These are phyloP conservation scores for Rhinogobio ventralis DNA, from an alignment of 2,797 vertebrate genomes.

Conservation along the genomic window DNA sequence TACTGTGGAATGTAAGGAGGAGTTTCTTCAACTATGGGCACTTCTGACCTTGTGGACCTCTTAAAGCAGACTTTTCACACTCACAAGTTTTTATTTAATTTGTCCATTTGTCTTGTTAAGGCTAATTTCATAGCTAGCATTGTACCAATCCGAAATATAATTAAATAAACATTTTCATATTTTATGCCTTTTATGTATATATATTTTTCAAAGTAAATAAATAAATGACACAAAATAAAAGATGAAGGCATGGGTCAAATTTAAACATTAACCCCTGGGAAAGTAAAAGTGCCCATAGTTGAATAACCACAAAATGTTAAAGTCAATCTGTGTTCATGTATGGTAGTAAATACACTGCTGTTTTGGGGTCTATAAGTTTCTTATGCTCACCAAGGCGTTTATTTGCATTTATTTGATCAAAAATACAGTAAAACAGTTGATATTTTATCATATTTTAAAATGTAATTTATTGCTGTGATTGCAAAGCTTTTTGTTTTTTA, in stretches of 20 bases:
- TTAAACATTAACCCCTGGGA: background rate
- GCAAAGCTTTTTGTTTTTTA: background rate
- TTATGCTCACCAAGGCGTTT: background rate
- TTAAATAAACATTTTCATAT: background rate
- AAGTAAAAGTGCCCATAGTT: background rate
- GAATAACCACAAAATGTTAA: background rate
- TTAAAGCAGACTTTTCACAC: background rate
- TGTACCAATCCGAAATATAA: no score
- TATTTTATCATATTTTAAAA: background rate
- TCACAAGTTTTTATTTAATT: background rate
- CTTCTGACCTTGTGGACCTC: background rate
- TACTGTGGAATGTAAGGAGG: background rate
- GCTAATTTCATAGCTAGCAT: background rate
- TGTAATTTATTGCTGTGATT: background rate
- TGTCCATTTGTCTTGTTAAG: background rate
- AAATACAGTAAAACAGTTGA: background rate
- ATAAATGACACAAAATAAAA: background rate
- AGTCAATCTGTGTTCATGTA: conserved; percentile 16
- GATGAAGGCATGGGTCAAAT: background rate
- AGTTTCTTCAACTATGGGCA: conserved; percentile 5
- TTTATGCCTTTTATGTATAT: background rate
- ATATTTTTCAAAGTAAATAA: background rate
- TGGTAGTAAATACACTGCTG: background rate
- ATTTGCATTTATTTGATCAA: background rate
- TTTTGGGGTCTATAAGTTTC: background rate